A percentile compares a stretch with the other conserved stretches of the same genome.
Evolutionary conservation across 2,113 vertebrate genomes (phyloP).

Genomic region (Hypomesus transpacificus): DNA sequence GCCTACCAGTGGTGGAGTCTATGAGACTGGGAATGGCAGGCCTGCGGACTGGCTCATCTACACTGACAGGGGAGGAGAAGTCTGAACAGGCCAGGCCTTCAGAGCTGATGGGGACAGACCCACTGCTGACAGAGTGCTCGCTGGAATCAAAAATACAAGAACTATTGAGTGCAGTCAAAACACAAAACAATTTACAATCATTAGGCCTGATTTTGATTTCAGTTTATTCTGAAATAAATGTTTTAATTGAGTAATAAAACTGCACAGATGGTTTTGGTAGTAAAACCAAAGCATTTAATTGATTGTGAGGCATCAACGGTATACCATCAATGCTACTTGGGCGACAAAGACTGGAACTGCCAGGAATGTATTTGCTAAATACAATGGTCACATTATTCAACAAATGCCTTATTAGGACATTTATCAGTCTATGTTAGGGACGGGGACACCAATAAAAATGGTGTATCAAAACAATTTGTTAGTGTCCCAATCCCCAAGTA

Average conservation of each 20-base stretch:
- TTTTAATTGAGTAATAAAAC: too few relatives aligned
- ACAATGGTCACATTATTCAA: too few relatives aligned
- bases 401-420: too few relatives aligned
- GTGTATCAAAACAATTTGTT: not conserved
- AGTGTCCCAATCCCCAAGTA: not conserved
- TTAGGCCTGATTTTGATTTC: not conserved
- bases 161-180: not conserved
- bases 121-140: constrained; percentile 59
- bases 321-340: too few relatives aligned
- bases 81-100: constrained; percentile 67
- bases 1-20: constrained; percentile 48
- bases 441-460: too few relatives aligned
- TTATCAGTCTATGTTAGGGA: too few relatives aligned
- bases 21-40: constrained; percentile 42
- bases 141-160: constrained; percentile 48
- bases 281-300: too few relatives aligned
- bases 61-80: constrained; percentile 56
- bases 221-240: too few relatives aligned
- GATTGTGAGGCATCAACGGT: too few relatives aligned
- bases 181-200: not conserved
- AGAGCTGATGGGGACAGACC: constrained; percentile 67
- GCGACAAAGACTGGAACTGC: too few relatives aligned
- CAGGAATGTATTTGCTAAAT: too few relatives aligned
- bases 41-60: constrained; percentile 50
- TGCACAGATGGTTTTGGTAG: too few relatives aligned